Percentiles rank a stretch among this genome's conserved stretches.
phyloP scores from a whole-genome alignment of 2,888 invertebrate species.

The Pemphredon lugubris region DNA sequence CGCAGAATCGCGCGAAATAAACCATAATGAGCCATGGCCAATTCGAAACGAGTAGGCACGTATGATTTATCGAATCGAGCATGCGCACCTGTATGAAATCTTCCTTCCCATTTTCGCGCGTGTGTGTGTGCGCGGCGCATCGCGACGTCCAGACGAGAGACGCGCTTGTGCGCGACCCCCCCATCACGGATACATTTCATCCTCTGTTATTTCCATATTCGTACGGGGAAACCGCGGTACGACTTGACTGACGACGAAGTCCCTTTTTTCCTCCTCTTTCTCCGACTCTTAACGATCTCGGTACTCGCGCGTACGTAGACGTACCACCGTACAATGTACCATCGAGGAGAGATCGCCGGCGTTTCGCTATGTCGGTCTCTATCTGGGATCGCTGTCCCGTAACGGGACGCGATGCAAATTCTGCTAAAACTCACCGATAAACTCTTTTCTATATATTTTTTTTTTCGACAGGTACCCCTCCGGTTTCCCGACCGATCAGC shows the following conservation, averaged over 20 bases:
- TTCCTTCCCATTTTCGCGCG: background rate
- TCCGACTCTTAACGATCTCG: background rate
- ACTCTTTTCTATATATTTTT: constrained; percentile 7
- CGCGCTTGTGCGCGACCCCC: constrained; percentile 36
- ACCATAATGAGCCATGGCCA: too few species aligned
- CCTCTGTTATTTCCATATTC: constrained; percentile 68
- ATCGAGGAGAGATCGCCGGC: constrained; percentile 39
- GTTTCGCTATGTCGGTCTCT: constrained; percentile 24
- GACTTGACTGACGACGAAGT: background rate
- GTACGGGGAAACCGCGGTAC: constrained; percentile 56
- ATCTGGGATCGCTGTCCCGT: constrained; percentile 50
- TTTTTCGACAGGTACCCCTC: background rate
- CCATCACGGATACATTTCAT: constrained; percentile 62
- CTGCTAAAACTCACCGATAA: constrained; percentile 48
- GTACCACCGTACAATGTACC: background rate
- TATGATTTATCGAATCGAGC: too few species aligned
- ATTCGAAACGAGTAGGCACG: too few species aligned
- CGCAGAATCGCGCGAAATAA: too few species aligned
- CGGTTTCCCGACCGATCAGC: constrained; percentile 1
- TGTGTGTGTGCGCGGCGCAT: background rate
- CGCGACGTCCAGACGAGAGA: constrained; percentile 19
- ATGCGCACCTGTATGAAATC: too few species aligned
- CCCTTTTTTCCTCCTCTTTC: background rate
- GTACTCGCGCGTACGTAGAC: background rate
- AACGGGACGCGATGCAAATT: constrained; percentile 55